Evolutionary conservation across 1,140 invertebrate genomes (phyloP).

Genomic region (Anoplolepis gracilipes): DNA sequence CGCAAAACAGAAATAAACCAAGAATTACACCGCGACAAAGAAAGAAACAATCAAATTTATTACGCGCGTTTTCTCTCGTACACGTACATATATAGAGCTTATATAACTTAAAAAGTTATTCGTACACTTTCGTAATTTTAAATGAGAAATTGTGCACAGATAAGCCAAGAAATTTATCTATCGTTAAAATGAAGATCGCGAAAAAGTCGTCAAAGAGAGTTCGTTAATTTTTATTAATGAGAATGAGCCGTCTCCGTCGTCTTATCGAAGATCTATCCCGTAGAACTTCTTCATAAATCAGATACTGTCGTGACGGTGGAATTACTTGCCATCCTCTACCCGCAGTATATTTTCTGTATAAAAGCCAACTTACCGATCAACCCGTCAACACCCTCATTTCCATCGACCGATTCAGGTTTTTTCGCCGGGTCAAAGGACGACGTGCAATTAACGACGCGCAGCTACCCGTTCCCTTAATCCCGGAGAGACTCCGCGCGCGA

Average conservation of each 20-base stretch:
- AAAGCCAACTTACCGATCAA: conserved; percentile 14
- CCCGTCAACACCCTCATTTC: conserved; percentile 22
- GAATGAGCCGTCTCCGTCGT: conserved; percentile 11
- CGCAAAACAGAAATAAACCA: neutral
- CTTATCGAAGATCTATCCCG: neutral
- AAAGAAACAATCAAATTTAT: neutral
- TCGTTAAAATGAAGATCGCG: conserved; percentile 25
- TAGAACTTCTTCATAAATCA: conserved; percentile 29
- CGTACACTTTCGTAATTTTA: neutral
- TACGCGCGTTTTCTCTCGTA: neutral
- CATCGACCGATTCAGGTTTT: neutral
- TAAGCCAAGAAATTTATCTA: neutral
- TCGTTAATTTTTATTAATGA: conserved; percentile 48
- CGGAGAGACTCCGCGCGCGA: neutral
- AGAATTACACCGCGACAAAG: neutral
- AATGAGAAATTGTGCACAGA: conserved; percentile 4
- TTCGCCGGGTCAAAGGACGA: conserved; percentile 29
- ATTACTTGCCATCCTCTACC: neutral
- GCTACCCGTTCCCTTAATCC: conserved; percentile 42
- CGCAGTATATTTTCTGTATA: neutral
- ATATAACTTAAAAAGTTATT: neutral
- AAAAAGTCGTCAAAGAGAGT: neutral
- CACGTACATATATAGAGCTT: too few relatives aligned
- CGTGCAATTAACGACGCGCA: conserved; percentile 41
- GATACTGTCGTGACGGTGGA: neutral